Evolutionary conservation across 2,797 vertebrate species (phyloP), one percentile per base, ranked within the genome.

Genomic region (Morus bassanus): DNA sequence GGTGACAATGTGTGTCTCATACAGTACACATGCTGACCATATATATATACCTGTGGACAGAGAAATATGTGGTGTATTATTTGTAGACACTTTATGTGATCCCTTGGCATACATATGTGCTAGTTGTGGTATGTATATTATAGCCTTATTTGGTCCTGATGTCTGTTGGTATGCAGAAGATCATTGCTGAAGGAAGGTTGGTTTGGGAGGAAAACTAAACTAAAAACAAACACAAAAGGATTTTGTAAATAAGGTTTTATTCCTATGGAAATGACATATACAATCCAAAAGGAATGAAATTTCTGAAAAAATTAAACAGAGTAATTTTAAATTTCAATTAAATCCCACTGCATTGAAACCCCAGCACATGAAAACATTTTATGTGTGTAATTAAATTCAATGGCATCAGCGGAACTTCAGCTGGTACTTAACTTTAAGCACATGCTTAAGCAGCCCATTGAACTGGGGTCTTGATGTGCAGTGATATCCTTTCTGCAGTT

Each of bases 1-100:
- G 11, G 6, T 11, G 1, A 16, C 1, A 10, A 2, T 12, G 3
- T 31, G 8, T 37, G n/a, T 33, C 15, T 63, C 31, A 27, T 16
- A 13, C 2, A 64, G 33, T 9, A 24, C 5, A 24, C 6, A 15
- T 21, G 91, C 21, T 51, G 53, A 37, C 8, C 19, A n/a, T n/a
- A 67, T 8, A 9, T 19, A 28, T 15, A 31, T 10, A 39, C 1
- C 13, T 45, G 6, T 67, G 5, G 3, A 41, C 18, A 85, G 30
- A 80, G 14, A 69, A 35, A 5, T 35, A 57, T 45, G 12, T 25
- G 5, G 4, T 7, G 3, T 35, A 30, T 18, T 41, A 33, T 18
- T 37, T 33, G 7, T 19, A 68, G 41, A 24, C 2, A 10, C 2
- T 76, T 68, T 78, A 48, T 39, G 13, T n/a, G 51, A 33, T 46